Evolutionary conservation across 2,797 vertebrate species (phyloP).

Genomic region (Rhinogobio ventralis): DNA sequence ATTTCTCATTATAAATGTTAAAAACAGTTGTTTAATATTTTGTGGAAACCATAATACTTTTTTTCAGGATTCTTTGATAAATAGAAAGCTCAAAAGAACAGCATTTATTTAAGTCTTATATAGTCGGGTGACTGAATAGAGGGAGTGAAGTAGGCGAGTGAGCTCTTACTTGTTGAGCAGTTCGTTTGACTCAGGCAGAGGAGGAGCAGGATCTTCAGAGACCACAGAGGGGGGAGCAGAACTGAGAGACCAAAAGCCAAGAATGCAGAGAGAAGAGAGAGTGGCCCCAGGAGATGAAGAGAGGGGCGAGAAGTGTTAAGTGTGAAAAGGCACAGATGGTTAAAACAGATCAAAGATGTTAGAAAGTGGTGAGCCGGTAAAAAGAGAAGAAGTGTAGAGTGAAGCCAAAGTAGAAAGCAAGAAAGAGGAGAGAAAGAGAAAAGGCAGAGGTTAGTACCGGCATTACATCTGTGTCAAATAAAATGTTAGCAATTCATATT

Average conservation of each 20-base stretch:
- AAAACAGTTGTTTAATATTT: neutral
- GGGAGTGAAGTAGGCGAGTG: constrained; percentile 29
- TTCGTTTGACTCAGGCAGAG: constrained; percentile 93
- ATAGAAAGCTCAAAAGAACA: no score
- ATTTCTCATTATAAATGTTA: neutral
- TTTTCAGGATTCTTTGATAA: neutral
- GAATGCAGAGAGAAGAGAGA: constrained; percentile 41
- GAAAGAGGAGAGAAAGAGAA: constrained; percentile 58
- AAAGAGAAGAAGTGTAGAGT: constrained; percentile 43
- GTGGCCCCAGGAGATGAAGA: constrained; percentile 35
- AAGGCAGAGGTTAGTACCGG: constrained; percentile 73
- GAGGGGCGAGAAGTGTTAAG: constrained; percentile 39
- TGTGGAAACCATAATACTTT: neutral
- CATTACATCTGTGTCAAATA: constrained; percentile 51
- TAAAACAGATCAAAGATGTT: constrained; percentile 35
- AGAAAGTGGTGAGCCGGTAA: constrained; percentile 26
- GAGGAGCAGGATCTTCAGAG: constrained; percentile 86
- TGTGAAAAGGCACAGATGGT: constrained; percentile 48
- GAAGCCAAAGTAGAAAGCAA: constrained; percentile 53
- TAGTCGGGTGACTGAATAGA: neutral
- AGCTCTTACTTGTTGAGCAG: constrained; percentile 93
- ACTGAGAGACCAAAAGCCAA: constrained; percentile 70
- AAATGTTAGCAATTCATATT: constrained; percentile 42
- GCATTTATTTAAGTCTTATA: neutral
- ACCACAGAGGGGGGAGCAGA: constrained; percentile 79